Conservation (phyloP, 2,888 invertebrate species). For the Conops quadrifasciatus region DNA sequence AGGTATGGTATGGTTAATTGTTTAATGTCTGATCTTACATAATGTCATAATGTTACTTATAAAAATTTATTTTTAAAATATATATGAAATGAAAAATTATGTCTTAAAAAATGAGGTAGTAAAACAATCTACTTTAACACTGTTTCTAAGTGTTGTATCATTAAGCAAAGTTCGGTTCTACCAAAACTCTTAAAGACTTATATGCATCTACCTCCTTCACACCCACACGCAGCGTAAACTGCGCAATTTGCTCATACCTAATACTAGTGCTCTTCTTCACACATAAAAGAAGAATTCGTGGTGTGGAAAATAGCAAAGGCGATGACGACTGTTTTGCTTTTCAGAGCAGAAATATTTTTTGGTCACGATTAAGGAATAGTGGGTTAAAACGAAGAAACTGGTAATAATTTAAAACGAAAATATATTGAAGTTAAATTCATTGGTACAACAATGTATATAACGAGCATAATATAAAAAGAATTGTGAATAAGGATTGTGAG, state of each 20-base stretch:
- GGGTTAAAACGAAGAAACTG: background rate
- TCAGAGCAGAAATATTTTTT: slow-evolving; percentile 16
- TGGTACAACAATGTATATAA: background rate
- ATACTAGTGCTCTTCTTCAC: slow-evolving; percentile 12
- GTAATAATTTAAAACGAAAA: background rate
- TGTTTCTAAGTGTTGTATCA: background rate
- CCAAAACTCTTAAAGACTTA: background rate
- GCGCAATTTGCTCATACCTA: slow-evolving; percentile 26
- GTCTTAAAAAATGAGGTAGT: no score
- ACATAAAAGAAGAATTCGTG: background rate
- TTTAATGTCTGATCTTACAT: no score
- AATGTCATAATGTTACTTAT: no score
- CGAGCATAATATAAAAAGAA: no score
- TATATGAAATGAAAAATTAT: no score
- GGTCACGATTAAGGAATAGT: slow-evolving; percentile 11
- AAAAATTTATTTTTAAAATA: no score
- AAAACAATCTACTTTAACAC: background rate
- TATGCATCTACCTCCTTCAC: slow-evolving; percentile 22
- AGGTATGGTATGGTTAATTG: no score
- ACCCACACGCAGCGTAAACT: slow-evolving; percentile 23
- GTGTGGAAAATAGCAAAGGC: slow-evolving; percentile 15
- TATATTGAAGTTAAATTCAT: background rate
- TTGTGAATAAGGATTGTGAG: background rate
- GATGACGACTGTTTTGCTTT: slow-evolving; percentile 25
- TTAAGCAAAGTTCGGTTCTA: background rate